Conservation (phyloP, 2,797 vertebrate genomes). For the Sebastes cheni region DNA sequence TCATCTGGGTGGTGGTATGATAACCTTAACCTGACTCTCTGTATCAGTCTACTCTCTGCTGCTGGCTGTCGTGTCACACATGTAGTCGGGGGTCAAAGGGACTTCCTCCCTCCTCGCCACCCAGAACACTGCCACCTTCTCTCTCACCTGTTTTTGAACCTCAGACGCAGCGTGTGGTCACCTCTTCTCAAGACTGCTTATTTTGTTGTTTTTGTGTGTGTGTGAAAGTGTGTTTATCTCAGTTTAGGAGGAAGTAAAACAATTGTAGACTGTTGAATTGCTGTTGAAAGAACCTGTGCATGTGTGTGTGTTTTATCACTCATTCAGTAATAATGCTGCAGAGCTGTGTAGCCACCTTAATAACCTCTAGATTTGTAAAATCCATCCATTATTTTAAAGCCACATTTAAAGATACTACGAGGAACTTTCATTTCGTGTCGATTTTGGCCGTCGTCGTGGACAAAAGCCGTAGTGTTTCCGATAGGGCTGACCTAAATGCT, state of each 20-base stretch:
- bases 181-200: constrained; percentile 55
- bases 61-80: constrained; percentile 82
- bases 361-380: background rate
- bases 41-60: constrained; percentile 83
- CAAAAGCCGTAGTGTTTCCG: background rate
- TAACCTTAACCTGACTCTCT: constrained; percentile 82
- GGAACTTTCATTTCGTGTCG: background rate
- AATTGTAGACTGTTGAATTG: background rate
- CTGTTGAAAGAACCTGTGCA: constrained; percentile 31
- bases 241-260: background rate
- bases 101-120: constrained; percentile 46
- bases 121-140: constrained; percentile 71
- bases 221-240: constrained; percentile 1
- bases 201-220: background rate
- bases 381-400: background rate
- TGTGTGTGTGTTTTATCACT: constrained; percentile 34
- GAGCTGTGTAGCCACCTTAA: background rate
- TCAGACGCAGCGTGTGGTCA: constrained; percentile 72
- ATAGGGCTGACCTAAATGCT: no score
- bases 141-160: constrained; percentile 56
- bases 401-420: background rate
- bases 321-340: background rate
- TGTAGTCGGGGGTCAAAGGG: constrained; percentile 40
- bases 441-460: background rate
- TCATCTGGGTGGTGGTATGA: constrained; percentile 95